A percentile compares a stretch with the other conserved stretches of the same genome.
These are phyloP conservation scores for Rhagologus leucostigma DNA, from an alignment of 2,113 vertebrate species.

Conservation along the genomic window DNA sequence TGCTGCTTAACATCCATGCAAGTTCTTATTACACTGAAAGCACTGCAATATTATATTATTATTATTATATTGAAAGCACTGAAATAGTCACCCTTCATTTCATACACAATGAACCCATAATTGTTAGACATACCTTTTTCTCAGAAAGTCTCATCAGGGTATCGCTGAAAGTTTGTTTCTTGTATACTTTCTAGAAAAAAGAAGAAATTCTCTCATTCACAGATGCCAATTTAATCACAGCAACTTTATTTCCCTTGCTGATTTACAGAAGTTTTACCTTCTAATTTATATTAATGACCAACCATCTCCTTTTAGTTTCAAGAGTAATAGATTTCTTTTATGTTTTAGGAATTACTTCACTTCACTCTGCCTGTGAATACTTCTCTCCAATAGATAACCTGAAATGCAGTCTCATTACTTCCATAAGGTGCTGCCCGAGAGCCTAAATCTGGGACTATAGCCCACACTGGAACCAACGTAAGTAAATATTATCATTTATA, in stretches of 20 bases:
- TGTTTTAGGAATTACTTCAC: background rate
- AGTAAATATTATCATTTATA: background rate
- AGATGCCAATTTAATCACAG: background rate
- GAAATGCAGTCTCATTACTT: background rate
- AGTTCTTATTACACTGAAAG: background rate
- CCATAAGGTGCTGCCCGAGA: background rate
- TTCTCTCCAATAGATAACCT: background rate
- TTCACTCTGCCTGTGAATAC: background rate
- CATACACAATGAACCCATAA: background rate
- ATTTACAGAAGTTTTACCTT: background rate
- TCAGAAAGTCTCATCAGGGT: background rate
- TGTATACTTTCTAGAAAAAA: background rate
- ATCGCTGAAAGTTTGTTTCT: background rate
- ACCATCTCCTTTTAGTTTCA: background rate
- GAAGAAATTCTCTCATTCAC: background rate
- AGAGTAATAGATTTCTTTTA: background rate
- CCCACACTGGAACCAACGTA: background rate
- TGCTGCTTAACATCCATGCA: background rate
- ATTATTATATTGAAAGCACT: background rate
- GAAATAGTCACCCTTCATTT: background rate
- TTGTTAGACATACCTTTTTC: background rate
- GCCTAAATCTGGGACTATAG: background rate
- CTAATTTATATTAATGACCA: background rate
- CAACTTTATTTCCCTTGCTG: background rate
- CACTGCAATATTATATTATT: background rate